Base-by-base conservation (phyloP, 2,888 invertebrate species). In the Eumacrocentrus americanus region DNA sequence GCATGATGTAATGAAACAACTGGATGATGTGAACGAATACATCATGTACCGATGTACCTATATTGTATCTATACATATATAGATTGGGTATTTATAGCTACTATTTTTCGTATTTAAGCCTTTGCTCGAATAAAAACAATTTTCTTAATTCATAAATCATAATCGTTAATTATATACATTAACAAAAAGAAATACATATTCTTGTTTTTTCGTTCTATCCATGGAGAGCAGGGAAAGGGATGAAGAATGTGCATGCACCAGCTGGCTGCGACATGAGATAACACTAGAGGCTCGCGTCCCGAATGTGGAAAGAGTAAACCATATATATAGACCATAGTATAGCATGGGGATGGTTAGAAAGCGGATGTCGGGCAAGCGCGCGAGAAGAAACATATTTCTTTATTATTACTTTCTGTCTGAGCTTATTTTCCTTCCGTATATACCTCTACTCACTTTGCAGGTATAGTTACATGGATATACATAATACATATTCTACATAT, bases 331-430 rank as follows among this genome's bases (percentile, higher is more conserved):
- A 47, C 42, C 7, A 47, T 35, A 35, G 53, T 44, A 35, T 37
- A 22, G 25, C 12, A 35, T 22, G 16, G 4, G 34, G 44, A 47
- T 7, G 18, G 38, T 38, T 47, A 29, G 18, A 61, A 66, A 66
- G 67, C 65, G 65, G 62, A 62, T 64, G 66, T 68, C 66, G 69
- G 48, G 58, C 66, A 68, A 47, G 58, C 66, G 67, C 73, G 73
- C 71, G 76, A 76, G 74, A 74, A 78, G 78, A 79, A 79, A 79
- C 78, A 79, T 78, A 79, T 78, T 79, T 79, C 79, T 79, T 79
- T 79, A 79, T 79, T 79, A 79, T 79, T 80, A 78, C 78, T 78
- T 75, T 73, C 73, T 29, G 29, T 74, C 74, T 75, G 70, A 74
- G 79, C 77, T 80, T 80, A 79, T 80, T 79, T 79, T 79, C 79